Evolutionary conservation across 2,888 invertebrate species (phyloP).

Genomic region (Thysanoteuthis rhombus): DNA sequence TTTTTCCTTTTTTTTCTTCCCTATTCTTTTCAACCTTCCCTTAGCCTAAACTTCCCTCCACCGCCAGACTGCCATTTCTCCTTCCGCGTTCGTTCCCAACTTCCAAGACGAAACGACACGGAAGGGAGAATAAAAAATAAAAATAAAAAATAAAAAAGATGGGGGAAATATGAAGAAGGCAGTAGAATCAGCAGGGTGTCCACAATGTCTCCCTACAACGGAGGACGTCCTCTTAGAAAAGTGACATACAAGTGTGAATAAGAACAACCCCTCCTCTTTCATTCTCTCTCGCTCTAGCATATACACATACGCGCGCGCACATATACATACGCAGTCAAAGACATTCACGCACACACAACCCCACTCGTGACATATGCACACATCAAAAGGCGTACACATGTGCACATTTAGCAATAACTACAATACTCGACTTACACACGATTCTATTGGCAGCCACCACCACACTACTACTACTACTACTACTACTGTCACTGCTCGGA

Average conservation of each 20-base stretch:
- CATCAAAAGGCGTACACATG: neutral
- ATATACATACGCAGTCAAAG: neutral
- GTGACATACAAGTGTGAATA: neutral
- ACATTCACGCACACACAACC: neutral
- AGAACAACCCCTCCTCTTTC: neutral
- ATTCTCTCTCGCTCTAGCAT: neutral
- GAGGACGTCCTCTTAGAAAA: neutral
- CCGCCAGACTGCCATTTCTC: neutral
- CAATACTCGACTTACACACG: neutral
- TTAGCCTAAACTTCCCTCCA: too few relatives aligned
- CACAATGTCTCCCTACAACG: neutral
- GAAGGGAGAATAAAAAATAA: neutral
- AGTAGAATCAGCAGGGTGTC: neutral
- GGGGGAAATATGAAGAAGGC: neutral
- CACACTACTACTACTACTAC: neutral
- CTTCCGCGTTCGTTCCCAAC: neutral
- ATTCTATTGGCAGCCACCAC: neutral
- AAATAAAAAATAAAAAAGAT: neutral
- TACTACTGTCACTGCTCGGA: neutral
- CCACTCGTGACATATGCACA: neutral
- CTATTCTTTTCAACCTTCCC: neutral
- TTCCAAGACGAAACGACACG: neutral
- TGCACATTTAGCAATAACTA: neutral
- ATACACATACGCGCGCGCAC: neutral
- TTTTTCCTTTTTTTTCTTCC: neutral